A percentile compares a stretch with the other conserved stretches of the same genome.
Evolutionary conservation across 2,113 vertebrate genomes (phyloP).

Genomic region (Aspiorhynchus laticeps): DNA sequence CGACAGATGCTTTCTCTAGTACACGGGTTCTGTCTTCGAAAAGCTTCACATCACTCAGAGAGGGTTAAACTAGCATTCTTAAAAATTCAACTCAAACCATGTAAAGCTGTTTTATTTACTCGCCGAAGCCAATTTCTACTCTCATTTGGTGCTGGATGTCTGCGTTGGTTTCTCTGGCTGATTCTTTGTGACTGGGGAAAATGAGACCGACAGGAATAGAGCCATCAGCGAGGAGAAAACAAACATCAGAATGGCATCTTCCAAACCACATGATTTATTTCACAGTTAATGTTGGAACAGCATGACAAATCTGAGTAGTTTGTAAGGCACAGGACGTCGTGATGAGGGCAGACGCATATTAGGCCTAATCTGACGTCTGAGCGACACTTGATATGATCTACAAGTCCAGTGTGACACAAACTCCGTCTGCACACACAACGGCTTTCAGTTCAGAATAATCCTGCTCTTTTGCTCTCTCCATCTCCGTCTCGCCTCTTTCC

Average conservation of each 20-base stretch:
- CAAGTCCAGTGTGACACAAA: conserved; percentile 28
- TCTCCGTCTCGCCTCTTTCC: conserved; percentile 40
- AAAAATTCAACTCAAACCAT: neutral
- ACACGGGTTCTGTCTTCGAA: neutral
- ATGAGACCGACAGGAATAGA: conserved; percentile 19
- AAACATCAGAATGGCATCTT: conserved; percentile 34
- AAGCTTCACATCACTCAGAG: neutral
- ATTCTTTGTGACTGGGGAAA: conserved; percentile 35
- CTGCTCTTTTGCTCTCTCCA: conserved; percentile 1
- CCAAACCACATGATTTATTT: conserved; percentile 39
- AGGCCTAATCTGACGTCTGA: conserved; percentile 40
- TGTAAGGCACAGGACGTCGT: conserved; percentile 3
- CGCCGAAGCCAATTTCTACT: conserved; percentile 12
- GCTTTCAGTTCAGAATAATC: neutral
- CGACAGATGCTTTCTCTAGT: neutral
- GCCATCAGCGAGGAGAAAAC: conserved; percentile 19
- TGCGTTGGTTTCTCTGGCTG: neutral
- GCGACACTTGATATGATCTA: conserved; percentile 38
- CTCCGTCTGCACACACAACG: conserved; percentile 12
- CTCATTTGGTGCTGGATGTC: conserved; percentile 1
- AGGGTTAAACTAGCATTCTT: neutral
- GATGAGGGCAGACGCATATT: conserved; percentile 28
- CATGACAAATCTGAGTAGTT: conserved; percentile 36
- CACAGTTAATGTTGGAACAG: conserved; percentile 25
- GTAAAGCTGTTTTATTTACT: conserved; percentile 9